Percentiles rank a stretch among this genome's conserved stretches.
phyloP scores from a whole-genome alignment of 2,888 invertebrate genomes.

The Cyclophora albipunctata region DNA sequence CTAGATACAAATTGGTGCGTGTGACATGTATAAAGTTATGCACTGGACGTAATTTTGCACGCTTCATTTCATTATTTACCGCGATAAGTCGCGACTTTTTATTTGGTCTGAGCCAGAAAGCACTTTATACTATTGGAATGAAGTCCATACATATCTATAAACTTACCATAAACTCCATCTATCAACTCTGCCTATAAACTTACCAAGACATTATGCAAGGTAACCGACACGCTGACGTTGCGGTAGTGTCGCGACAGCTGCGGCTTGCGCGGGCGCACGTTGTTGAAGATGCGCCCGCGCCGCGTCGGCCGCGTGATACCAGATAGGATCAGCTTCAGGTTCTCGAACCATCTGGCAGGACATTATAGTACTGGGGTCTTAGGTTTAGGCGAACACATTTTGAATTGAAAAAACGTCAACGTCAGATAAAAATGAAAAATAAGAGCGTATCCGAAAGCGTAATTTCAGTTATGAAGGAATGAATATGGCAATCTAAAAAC shows the following conservation, averaged over 20 bases:
- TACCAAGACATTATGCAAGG: conserved; percentile 87
- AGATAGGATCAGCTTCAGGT: conserved; percentile 92
- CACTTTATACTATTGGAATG: not conserved
- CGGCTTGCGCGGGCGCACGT: conserved; percentile 88
- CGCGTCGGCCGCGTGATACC: conserved; percentile 95
- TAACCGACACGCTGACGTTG: conserved; percentile 88
- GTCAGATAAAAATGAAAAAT: too few relatives aligned
- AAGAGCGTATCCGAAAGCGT: too few relatives aligned
- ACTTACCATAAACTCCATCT: not conserved
- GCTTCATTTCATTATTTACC: too few relatives aligned
- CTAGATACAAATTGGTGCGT: too few relatives aligned
- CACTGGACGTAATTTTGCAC: too few relatives aligned
- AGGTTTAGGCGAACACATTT: too few relatives aligned
- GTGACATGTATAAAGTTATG: too few relatives aligned
- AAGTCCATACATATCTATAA: not conserved
- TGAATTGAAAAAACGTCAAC: too few relatives aligned
- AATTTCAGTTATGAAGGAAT: too few relatives aligned
- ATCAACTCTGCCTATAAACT: not conserved
- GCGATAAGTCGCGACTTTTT: too few relatives aligned
- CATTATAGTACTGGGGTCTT: not conserved
- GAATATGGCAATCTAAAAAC: too few relatives aligned
- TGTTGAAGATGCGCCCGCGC: conserved; percentile 91
- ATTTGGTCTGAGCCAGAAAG: not conserved
- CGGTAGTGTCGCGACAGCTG: conserved; percentile 95
- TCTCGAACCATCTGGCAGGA: conserved; percentile 88